phyloP scores from a whole-genome alignment of 2,888 invertebrate species.

The Hyalella azteca region DNA sequence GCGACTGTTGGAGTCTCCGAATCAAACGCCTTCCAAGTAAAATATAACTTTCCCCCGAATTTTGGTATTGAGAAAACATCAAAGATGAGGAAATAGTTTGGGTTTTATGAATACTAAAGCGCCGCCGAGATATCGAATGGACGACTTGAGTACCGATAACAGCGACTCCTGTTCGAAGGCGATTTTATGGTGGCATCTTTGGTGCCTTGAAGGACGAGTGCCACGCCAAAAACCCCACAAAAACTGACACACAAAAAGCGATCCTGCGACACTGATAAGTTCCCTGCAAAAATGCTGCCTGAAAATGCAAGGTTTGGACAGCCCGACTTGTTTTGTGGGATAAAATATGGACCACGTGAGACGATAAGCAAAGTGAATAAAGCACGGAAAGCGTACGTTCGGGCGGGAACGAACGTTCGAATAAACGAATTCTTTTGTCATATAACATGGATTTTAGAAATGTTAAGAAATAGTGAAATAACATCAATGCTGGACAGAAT shows the following conservation, averaged over 20 bases:
- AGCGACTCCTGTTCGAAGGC: neutral
- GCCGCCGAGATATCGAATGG: conserved; percentile 36
- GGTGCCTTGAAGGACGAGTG: conserved; percentile 9
- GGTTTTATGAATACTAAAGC: conserved; percentile 35
- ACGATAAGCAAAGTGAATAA: too few relatives aligned
- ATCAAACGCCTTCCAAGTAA: conserved; percentile 3
- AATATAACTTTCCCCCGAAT: conserved; percentile 28
- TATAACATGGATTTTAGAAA: too few relatives aligned
- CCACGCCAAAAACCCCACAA: neutral
- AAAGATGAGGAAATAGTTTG: conserved; percentile 30
- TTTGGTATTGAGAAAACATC: conserved; percentile 36
- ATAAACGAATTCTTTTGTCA: too few relatives aligned
- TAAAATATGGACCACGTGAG: too few relatives aligned
- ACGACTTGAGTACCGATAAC: conserved; percentile 28
- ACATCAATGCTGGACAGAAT: too few relatives aligned
- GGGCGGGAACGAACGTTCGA: too few relatives aligned
- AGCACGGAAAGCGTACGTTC: too few relatives aligned
- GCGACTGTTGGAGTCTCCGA: neutral
- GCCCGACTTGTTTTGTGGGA: too few relatives aligned
- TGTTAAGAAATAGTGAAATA: too few relatives aligned
- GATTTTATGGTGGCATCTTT: conserved; percentile 17
- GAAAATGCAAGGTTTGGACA: neutral
- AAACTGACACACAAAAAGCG: neutral
- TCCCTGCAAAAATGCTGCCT: neutral
- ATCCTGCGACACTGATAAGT: conserved; percentile 9